Base-by-base conservation (phyloP, 2,797 vertebrate genomes). In the Philypnodon macrostomus region DNA sequence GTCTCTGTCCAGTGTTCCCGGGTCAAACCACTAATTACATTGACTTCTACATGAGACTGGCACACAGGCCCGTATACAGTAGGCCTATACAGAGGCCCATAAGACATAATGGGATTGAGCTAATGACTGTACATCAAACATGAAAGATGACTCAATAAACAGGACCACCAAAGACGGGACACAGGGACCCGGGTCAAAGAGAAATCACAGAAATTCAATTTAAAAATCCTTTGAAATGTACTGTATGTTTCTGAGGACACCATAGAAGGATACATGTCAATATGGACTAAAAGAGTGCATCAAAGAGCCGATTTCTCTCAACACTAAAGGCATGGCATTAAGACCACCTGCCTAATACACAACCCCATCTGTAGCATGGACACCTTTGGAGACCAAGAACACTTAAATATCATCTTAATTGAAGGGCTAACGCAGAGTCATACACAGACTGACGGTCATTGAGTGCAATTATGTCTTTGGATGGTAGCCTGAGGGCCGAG, bases 61-160 rank as follows among this genome's bases (percentile, higher is more conserved):
- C 37, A 68, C 41, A 45, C 41, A 39, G 45, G 21, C 31, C 30
- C 67, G 69, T 81, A n/a, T n/a, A 82, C 83, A 85, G 78, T 83
- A 68, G 68, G 21, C 15, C 78, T 29, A 80, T 73, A 81, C 76
- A 86, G 50, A 53, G 17, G 58, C 1, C 62, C 36, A 73, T 67
- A 58, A 50, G 66, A 29, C 79, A 80, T 84, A 81, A 83, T 87
- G 48, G 63, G 54, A 86, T 83, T 83, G 57, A 73, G 47, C 73
- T 83, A 83, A 83, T 85, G 79, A 74, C 64, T 67, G 44, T 42
- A 80, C 70, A 74, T 83, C 73, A 81, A 86, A 83, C 75, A 79
- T 73, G 57, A 73, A 74, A 59, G 46, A 81, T 70, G 58, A 58
- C 63, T 67, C 40, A 58, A 63, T 61, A 30, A 53, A 75, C 53